phyloP scores from a whole-genome alignment of 2,113 vertebrate species.

The Nothobranchius furzeri region DNA sequence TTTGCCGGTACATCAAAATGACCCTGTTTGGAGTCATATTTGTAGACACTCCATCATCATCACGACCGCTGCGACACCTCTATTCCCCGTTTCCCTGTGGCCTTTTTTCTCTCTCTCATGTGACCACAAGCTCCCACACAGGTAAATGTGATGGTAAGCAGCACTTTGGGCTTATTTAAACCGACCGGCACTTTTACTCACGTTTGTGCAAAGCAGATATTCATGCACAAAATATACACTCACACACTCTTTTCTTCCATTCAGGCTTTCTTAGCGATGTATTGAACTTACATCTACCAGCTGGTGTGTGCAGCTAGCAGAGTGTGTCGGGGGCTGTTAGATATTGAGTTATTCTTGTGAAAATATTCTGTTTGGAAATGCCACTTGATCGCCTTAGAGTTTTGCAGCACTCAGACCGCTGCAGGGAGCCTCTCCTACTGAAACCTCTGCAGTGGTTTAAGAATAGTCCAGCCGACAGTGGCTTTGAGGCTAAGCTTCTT shows the following conservation, averaged over 20 bases:
- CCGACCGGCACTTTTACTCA: constrained; percentile 48
- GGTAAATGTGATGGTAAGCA: constrained; percentile 64
- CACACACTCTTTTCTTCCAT: constrained; percentile 37
- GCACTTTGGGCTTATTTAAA: constrained; percentile 74
- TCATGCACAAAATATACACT: constrained; percentile 28
- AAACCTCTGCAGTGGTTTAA: constrained; percentile 41
- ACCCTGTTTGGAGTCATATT: constrained; percentile 83
- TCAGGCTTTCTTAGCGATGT: constrained; percentile 47
- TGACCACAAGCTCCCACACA: constrained; percentile 55
- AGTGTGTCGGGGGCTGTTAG: constrained; percentile 64
- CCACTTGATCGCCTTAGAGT: constrained; percentile 64
- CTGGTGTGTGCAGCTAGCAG: constrained; percentile 55
- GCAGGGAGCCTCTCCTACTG: constrained; percentile 35
- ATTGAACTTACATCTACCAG: constrained; percentile 68
- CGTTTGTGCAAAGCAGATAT: constrained; percentile 38
- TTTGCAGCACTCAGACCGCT: constrained; percentile 52
- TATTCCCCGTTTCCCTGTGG: constrained; percentile 70
- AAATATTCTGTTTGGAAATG: constrained; percentile 64
- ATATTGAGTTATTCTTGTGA: constrained; percentile 74
- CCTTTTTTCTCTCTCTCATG: constrained; percentile 50
- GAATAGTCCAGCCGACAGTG: constrained; percentile 46
- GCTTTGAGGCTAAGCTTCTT: constrained; percentile 30
- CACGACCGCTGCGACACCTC: constrained; percentile 68
- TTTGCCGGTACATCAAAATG: constrained; percentile 78
- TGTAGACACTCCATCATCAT: constrained; percentile 83